Evolutionary conservation across 2,797 vertebrate genomes (phyloP).

Genomic region (Perodicticus potto): DNA sequence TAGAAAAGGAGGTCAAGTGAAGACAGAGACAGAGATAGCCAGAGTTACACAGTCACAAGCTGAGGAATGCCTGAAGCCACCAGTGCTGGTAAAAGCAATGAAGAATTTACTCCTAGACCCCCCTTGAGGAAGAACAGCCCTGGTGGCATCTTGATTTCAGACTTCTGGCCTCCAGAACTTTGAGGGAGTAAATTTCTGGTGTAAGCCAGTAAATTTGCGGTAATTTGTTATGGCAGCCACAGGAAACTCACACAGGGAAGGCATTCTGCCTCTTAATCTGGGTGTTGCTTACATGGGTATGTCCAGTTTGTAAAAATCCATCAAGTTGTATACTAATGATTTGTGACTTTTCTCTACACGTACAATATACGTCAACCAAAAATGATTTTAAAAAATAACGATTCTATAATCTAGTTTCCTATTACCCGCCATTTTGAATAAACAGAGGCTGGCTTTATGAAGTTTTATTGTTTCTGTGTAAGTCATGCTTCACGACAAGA

Average conservation of each 20-base stretch:
- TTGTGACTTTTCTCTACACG: conserved; percentile 48
- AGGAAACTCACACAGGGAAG: background rate
- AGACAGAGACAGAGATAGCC: background rate
- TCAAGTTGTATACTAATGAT: background rate
- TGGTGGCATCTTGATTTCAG: background rate
- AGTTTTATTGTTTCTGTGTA: conserved; percentile 49
- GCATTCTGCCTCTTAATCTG: conserved; percentile 53
- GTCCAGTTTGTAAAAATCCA: conserved; percentile 64
- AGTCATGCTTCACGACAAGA: conserved; percentile 2
- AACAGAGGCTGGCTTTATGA: conserved; percentile 36
- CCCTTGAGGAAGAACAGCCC: background rate
- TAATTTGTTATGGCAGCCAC: background rate
- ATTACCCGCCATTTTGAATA: conserved; percentile 28
- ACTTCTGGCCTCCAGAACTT: conserved; percentile 9
- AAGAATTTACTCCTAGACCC: background rate
- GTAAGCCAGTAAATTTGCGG: background rate
- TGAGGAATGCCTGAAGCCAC: background rate
- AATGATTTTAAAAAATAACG: background rate
- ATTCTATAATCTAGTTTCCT: conserved; percentile 57
- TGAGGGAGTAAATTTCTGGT: conserved; percentile 22
- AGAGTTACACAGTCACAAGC: background rate
- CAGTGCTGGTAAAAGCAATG: background rate
- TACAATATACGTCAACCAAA: conserved; percentile 14
- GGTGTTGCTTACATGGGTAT: background rate
- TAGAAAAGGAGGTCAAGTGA: background rate